phyloP scores from a whole-genome alignment of 2,888 invertebrate genomes.

The Lumbricus terrestris region DNA sequence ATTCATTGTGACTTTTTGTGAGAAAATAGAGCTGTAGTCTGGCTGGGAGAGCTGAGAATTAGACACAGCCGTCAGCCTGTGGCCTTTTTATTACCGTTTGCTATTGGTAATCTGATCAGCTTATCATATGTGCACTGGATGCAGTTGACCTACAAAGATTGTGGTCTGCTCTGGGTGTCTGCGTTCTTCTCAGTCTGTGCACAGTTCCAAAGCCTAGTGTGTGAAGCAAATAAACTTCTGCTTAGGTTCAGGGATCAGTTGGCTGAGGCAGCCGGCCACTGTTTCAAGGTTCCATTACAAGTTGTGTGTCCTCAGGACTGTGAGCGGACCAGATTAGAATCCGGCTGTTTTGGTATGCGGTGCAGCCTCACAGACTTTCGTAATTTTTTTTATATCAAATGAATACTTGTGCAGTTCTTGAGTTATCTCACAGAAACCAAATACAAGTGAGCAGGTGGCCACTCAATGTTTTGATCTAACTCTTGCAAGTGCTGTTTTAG shows the following conservation, averaged over 20 bases:
- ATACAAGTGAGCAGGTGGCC: background rate
- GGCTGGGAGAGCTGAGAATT: background rate
- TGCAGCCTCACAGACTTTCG: background rate
- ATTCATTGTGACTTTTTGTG: background rate
- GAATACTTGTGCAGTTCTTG: background rate
- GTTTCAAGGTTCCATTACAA: background rate
- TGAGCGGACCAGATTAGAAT: background rate
- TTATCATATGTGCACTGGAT: background rate
- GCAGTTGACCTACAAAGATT: conserved; percentile 3
- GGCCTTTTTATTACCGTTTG: background rate
- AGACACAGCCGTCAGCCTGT: background rate
- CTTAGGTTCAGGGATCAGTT: background rate
- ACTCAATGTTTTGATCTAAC: background rate
- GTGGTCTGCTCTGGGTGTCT: background rate
- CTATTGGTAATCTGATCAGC: background rate
- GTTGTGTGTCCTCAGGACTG: background rate
- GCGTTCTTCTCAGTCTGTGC: background rate
- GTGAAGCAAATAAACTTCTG: background rate
- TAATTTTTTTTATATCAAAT: background rate
- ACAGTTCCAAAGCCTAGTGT: background rate
- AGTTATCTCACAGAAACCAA: background rate
- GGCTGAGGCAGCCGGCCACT: background rate
- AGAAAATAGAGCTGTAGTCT: background rate
- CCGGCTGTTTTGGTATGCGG: background rate
- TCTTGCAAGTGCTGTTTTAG: background rate